Evolutionary conservation across 1,140 invertebrate species (phyloP).

Genomic region (Hylyphantes graminicola): DNA sequence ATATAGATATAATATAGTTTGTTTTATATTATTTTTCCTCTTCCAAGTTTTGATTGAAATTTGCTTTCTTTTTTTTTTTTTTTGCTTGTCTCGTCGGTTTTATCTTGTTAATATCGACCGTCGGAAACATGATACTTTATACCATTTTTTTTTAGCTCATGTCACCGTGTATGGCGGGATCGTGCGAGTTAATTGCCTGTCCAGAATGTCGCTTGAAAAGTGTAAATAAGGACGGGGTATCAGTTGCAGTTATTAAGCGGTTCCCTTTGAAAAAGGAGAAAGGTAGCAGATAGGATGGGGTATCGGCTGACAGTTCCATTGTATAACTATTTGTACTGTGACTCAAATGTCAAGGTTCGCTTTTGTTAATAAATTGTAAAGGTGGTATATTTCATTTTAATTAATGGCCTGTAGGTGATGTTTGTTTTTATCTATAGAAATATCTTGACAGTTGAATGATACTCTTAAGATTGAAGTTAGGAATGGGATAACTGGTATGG

Average conservation of each 20-base stretch:
- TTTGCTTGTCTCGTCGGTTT: not conserved
- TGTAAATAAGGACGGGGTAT: conserved; percentile 18
- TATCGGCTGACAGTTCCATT: too few species aligned
- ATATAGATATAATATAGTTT: conserved; percentile 28
- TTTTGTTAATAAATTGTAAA: too few species aligned
- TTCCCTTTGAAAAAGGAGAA: not conserved
- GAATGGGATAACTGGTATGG: too few species aligned
- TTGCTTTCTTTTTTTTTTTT: not conserved
- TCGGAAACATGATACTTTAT: conserved; percentile 10
- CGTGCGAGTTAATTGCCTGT: conserved; percentile 27
- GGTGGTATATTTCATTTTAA: too few species aligned
- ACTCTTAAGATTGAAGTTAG: too few species aligned
- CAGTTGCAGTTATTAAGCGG: conserved; percentile 2
- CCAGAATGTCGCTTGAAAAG: conserved; percentile 14
- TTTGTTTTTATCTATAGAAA: too few species aligned
- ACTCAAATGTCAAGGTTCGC: too few species aligned
- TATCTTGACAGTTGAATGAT: too few species aligned
- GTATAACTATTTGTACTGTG: too few species aligned
- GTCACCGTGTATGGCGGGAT: conserved; percentile 6
- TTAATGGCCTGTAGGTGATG: too few species aligned
- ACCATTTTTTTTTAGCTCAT: not conserved
- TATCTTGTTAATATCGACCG: not conserved
- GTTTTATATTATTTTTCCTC: not conserved
- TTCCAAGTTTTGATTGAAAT: not conserved
- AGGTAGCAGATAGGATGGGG: too few species aligned